These are phyloP conservation scores for Nicator chloris DNA, from an alignment of 2,113 vertebrate species.

Conservation along the genomic window DNA sequence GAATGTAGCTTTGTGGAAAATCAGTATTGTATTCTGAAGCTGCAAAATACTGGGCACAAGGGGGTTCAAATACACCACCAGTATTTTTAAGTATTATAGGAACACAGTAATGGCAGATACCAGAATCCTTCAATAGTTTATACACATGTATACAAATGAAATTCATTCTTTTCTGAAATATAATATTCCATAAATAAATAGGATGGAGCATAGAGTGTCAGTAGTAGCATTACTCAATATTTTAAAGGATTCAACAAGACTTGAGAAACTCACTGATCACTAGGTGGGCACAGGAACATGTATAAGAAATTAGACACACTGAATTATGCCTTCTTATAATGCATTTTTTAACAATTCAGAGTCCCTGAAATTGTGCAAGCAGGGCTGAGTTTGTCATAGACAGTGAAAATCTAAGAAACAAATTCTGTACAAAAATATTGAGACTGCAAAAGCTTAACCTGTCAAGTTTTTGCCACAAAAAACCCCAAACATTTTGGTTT, in stretches of 20 bases:
- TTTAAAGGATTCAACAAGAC: neutral
- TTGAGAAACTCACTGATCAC: neutral
- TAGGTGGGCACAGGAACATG: neutral
- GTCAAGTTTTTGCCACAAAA: neutral
- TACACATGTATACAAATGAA: neutral
- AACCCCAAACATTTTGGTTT: neutral
- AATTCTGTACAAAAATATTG: neutral
- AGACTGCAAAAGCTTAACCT: neutral
- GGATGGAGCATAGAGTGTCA: no score
- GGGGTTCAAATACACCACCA: neutral
- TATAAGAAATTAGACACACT: neutral
- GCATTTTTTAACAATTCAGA: neutral
- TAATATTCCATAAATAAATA: neutral
- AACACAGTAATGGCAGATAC: neutral
- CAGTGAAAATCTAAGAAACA: neutral
- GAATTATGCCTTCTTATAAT: neutral
- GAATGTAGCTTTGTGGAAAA: neutral
- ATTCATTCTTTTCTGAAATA: neutral
- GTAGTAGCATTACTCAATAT: neutral
- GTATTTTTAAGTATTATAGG: neutral
- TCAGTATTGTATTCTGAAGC: neutral
- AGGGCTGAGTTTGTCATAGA: neutral
- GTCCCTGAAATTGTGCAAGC: neutral
- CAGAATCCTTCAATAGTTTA: neutral
- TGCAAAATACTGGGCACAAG: neutral